phyloP scores from a whole-genome alignment of 2,113 vertebrate genomes.

The Prochilodus magdalenae region DNA sequence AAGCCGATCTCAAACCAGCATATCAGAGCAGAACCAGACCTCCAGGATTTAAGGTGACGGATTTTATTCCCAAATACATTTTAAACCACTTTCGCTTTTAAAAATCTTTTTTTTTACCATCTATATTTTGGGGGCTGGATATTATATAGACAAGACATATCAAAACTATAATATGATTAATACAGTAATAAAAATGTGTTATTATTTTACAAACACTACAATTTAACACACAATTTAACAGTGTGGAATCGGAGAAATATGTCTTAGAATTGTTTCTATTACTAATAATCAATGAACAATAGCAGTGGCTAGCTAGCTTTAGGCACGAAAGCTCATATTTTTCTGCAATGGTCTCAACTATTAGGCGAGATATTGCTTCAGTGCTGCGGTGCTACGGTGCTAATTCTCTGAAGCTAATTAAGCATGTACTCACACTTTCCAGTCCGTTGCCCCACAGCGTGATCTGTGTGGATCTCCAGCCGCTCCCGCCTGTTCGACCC shows the following conservation, averaged over 20 bases:
- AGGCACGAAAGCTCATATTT: background rate
- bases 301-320: background rate
- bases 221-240: no score
- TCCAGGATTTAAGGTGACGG: no score
- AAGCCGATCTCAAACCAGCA: no score
- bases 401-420: background rate
- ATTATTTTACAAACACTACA: no score
- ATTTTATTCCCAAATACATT: no score
- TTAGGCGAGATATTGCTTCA: background rate
- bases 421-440: conserved; percentile 80
- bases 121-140: no score
- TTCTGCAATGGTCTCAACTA: background rate
- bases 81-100: no score
- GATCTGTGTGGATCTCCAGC: conserved; percentile 84
- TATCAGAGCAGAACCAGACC: background rate
- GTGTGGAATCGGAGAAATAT: background rate
- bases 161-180: no score
- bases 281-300: background rate
- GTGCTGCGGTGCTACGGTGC: background rate
- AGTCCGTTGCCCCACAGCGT: conserved; percentile 76
- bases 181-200: no score
- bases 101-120: no score
- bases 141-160: no score
- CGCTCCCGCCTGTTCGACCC: conserved; percentile 80
- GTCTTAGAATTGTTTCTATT: background rate